These are phyloP conservation scores for Odontesthes bonariensis DNA, from an alignment of 2,113 vertebrate genomes.

Conservation along the genomic window DNA sequence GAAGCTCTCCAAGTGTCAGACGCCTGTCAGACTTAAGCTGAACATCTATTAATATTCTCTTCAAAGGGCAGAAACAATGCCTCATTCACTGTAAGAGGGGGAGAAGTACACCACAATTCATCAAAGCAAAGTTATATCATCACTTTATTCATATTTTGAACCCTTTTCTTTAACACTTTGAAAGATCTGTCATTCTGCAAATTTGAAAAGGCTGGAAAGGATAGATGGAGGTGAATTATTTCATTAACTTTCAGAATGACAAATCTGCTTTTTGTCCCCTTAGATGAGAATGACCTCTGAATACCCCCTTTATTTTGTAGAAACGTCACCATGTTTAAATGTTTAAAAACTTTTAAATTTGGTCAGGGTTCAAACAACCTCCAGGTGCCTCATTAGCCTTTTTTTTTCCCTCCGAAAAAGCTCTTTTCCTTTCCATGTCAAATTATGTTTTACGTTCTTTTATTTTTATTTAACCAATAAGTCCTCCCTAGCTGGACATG, in stretches of 20 bases:
- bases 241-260: constrained; percentile 39
- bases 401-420: no score
- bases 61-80: constrained; percentile 56
- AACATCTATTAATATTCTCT: constrained; percentile 77
- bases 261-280: constrained; percentile 16
- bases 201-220: constrained; percentile 22
- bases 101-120: constrained; percentile 39
- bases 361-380: no score
- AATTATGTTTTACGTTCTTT: no score
- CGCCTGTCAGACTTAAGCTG: constrained; percentile 73
- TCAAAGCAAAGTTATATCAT: constrained; percentile 62
- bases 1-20: constrained; percentile 69
- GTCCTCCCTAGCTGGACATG: no score
- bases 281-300: constrained; percentile 32
- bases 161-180: constrained; percentile 50
- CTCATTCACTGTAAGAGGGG: constrained; percentile 43
- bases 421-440: no score
- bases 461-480: no score
- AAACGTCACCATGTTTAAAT: no score
- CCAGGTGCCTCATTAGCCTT: no score
- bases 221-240: constrained; percentile 59
- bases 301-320: constrained; percentile 12
- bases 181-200: constrained; percentile 52
- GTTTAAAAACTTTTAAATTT: no score
- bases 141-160: constrained; percentile 67